Percentiles rank a stretch among this genome's conserved stretches.
Conservation (phyloP, 2,113 vertebrate genomes). For the Thomomys bottae region DNA sequence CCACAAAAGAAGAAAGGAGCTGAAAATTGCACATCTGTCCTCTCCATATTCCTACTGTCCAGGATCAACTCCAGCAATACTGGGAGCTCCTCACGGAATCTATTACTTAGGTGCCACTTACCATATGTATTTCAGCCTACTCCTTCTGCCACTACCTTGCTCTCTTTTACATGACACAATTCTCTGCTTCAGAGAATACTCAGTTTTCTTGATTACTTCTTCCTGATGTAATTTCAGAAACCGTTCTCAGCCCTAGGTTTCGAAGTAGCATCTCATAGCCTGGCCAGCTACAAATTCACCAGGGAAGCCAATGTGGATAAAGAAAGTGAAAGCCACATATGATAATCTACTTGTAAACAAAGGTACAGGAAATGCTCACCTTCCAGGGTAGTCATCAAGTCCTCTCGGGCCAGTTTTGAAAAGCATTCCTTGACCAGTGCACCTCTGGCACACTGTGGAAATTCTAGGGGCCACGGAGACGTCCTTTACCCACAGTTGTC, state of each 20-base stretch:
- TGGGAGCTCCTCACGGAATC: background rate
- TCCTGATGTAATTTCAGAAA: background rate
- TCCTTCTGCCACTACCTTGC: background rate
- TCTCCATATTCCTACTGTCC: background rate
- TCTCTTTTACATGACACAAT: background rate
- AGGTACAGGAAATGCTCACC: too few species aligned
- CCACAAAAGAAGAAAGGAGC: accelerated
- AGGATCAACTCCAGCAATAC: background rate
- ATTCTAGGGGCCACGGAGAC: too few species aligned
- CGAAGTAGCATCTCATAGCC: background rate
- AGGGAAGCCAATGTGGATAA: background rate
- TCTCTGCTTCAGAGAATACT: background rate
- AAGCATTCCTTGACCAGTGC: too few species aligned
- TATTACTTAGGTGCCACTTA: background rate
- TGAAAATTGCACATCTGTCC: background rate
- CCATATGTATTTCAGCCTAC: too few species aligned
- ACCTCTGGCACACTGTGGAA: too few species aligned
- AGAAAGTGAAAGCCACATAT: too few species aligned
- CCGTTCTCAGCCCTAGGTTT: accelerated
- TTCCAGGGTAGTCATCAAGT: too few species aligned
- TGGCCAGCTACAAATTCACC: background rate
- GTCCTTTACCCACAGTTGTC: background rate
- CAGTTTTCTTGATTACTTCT: background rate
- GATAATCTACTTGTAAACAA: too few species aligned
- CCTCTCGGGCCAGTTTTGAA: too few species aligned